phyloP scores from a whole-genome alignment of 2,113 vertebrate species.

The Diadophis punctatus region DNA sequence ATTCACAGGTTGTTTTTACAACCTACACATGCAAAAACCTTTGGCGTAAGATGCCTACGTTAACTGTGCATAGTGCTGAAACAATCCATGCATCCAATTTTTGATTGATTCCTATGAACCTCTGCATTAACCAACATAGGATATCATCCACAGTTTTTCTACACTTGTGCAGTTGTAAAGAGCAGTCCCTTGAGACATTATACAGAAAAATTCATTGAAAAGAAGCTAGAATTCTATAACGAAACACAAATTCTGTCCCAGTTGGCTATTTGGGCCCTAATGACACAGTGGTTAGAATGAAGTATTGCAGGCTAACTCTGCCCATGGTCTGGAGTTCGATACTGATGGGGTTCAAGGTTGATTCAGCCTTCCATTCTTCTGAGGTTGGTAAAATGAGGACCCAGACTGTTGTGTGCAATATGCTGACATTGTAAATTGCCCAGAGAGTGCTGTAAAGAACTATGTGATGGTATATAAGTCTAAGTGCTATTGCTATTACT shows the following conservation, averaged over 20 bases:
- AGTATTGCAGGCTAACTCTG: background rate
- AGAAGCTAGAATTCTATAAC: background rate
- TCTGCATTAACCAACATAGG: background rate
- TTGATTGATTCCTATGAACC: background rate
- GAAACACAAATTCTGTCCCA: background rate
- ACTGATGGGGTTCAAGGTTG: background rate
- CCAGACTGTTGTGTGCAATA: background rate
- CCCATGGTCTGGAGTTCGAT: background rate
- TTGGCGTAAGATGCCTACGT: no score
- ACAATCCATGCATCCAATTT: background rate
- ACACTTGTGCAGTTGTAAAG: background rate
- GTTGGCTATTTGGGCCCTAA: background rate
- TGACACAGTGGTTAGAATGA: background rate
- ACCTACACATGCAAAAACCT: background rate
- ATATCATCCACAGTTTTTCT: background rate
- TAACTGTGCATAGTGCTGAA: background rate
- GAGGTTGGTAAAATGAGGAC: background rate
- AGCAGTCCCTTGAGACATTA: background rate
- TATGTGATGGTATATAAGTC: background rate
- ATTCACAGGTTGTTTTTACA: background rate
- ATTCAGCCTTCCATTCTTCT: background rate
- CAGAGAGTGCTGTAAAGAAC: background rate
- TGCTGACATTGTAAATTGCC: background rate
- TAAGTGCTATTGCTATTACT: background rate
- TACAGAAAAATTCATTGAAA: background rate